Evolutionary conservation across 2,113 vertebrate species (phyloP), one percentile per base, ranked within the genome.

Genomic region (Neopipo cinnamomea): DNA sequence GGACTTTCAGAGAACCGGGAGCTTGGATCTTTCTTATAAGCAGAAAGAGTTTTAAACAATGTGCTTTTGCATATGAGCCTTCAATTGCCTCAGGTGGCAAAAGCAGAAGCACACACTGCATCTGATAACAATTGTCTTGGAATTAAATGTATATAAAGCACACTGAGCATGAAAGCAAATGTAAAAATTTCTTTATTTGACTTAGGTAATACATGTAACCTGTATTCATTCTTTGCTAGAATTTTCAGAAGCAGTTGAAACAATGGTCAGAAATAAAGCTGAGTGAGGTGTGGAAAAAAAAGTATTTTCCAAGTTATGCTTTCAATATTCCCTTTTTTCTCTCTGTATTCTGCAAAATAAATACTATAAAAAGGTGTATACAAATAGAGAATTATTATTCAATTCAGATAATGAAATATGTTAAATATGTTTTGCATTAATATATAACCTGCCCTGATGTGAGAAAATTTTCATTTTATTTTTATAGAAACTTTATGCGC

Each of bases 381-480:
- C 17, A 77, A 88, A 83, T 63, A 77, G 5, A 67, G 44, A 80
- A 89, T 41, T 23, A 59, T 70, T 85, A 79, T 96, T 91, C 37
- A 74, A 44, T 58, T 92, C 89, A 79, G 39, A 58, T 94, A 78
- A 42, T 88, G 50, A 73, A 67, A 82, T 74, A 63, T 41, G 8
- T 93, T 63, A 89, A 95, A 95, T 61, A 7, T 80, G 9, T 91
- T 24, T 73, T 77, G 37, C 17, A 30, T 47, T 65, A 92, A 92
- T 65, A 66, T 42, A 89, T 85, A 96, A 84, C 42, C 12, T 77
- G 11, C 46, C 85, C 42, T 33, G 78, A 82, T 65, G 37, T 88
- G 53, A 89, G 59, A 97, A 95, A 88, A 80, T 39, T 88, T 93
- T 97, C 61, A 72, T 90, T 88, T 17, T 56, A 8, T 67, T 77